phyloP scores from a whole-genome alignment of 1,140 invertebrate genomes.

The Panulirus ornatus region DNA sequence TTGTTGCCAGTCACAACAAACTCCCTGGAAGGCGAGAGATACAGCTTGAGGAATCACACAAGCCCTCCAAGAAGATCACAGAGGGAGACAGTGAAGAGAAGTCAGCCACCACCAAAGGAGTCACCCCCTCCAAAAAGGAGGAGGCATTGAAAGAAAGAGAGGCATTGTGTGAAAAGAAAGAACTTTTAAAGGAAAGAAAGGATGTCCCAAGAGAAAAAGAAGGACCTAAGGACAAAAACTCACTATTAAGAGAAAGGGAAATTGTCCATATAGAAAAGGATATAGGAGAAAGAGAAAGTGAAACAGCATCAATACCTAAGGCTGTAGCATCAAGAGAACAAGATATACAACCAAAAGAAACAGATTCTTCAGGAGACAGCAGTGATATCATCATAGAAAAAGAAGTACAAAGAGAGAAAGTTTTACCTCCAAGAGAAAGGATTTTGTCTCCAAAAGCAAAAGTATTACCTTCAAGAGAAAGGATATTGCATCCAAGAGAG shows the following conservation, averaged over 20 bases:
- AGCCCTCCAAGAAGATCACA: slow-evolving; percentile 45
- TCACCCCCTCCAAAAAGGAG: slow-evolving; percentile 52
- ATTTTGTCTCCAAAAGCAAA: slow-evolving; percentile 30
- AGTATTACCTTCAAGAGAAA: background rate
- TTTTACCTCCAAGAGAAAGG: slow-evolving; percentile 18
- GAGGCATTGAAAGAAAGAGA: slow-evolving; percentile 46
- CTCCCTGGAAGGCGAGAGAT: slow-evolving; percentile 43
- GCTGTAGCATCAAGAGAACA: background rate
- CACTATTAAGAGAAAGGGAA: slow-evolving; percentile 9
- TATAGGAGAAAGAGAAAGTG: slow-evolving; percentile 1
- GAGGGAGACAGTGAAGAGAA: slow-evolving; percentile 54
- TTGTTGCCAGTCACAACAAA: slow-evolving; percentile 21
- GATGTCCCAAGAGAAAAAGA: slow-evolving; percentile 25
- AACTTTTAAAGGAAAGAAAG: slow-evolving; percentile 32
- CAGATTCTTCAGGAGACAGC: background rate
- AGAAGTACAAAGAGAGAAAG: slow-evolving; percentile 25
- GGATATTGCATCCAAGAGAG: slow-evolving; percentile 15
- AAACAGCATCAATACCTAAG: background rate
- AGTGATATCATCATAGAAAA: slow-evolving; percentile 2
- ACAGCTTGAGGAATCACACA: slow-evolving; percentile 69
- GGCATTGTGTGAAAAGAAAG: background rate
- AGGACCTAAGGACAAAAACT: background rate
- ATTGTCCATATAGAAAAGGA: background rate
- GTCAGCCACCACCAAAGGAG: slow-evolving; percentile 38
- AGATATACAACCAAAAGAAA: background rate